Base-by-base conservation (phyloP, 2,113 vertebrate species). In the Pelobates fuscus region DNA sequence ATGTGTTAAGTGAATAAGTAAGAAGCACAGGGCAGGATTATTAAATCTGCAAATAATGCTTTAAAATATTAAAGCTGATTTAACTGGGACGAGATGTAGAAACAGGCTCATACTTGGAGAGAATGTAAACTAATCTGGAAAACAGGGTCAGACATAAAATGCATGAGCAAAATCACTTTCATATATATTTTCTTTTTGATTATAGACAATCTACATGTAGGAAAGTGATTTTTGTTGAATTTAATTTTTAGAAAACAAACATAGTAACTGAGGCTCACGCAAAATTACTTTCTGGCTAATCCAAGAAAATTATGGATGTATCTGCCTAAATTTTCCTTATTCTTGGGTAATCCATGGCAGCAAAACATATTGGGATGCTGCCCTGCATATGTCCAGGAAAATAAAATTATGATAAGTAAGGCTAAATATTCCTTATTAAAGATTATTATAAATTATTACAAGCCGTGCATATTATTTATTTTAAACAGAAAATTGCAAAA, bases 1-100 rank as follows among this genome's bases (percentile, higher is more conserved):
- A 43, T 44, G 23, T 43, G 11, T 24, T 32, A 14, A 21, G 20
- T 65, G 32, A 44, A 63, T 18, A 43, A 44, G 32, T 44, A 4
- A 65, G 30, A 65, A 41, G 20, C 21, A 43, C 11, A 44, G 32
- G 32, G 21, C 8, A 44, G 8, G 20, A 65, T 65, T 44, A 65
- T 24, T 43, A 32, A n/a, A 44, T 65, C 20, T 44, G 62, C 30
- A 43, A 65, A 65, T 65, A 65, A 65, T 7, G 14, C 32, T 65
- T 65, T 44, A 6, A 43, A 65, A 65, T 65, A 65, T 65, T 65
- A 65, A 65, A 64, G 61, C 61, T 64, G 61, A 64, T 64, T 64
- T 43, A 43, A 30, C 61, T 64, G 15, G 20, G 30, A 64, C 37
- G 21, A 15, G 21, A 37, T 12, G 21, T 12, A 14, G 62, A 65